Evolutionary conservation across 1,140 invertebrate genomes (phyloP).

Genomic region (Cyclina sinensis): DNA sequence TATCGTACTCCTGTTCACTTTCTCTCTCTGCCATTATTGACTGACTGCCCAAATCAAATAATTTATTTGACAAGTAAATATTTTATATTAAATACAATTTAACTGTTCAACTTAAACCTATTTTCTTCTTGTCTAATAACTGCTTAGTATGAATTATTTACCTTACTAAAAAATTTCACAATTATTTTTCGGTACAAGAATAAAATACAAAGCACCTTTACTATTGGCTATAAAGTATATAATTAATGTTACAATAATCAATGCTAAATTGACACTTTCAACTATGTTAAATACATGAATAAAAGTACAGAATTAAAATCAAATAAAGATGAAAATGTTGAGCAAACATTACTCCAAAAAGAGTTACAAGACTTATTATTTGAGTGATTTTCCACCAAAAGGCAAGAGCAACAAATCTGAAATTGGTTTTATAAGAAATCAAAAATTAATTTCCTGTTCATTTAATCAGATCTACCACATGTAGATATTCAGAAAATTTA

Average conservation of each 20-base stretch:
- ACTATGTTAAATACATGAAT: neutral
- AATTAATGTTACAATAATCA: neutral
- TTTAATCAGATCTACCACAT: neutral
- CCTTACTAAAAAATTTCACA: neutral
- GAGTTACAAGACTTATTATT: neutral
- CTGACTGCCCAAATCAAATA: neutral
- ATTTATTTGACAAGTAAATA: slow-evolving; percentile 14
- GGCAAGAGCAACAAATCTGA: neutral
- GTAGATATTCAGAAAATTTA: no score
- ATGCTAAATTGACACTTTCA: neutral
- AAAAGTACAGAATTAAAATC: neutral
- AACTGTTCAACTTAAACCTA: neutral
- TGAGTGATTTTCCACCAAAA: neutral
- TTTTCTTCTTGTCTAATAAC: neutral
- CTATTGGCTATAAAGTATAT: neutral
- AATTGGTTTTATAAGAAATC: neutral
- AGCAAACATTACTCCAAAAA: neutral
- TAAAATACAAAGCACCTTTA: neutral
- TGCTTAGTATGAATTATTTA: neutral
- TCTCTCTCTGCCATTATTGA: neutral
- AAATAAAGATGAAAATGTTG: neutral
- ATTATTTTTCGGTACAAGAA: neutral
- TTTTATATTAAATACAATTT: slow-evolving; percentile 13
- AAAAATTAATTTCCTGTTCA: slow-evolving; percentile 10
- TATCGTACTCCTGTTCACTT: neutral